A percentile compares a stretch with the other conserved stretches of the same genome.
Conservation (phyloP, 2,113 vertebrate genomes). For the Chamaea fasciata region DNA sequence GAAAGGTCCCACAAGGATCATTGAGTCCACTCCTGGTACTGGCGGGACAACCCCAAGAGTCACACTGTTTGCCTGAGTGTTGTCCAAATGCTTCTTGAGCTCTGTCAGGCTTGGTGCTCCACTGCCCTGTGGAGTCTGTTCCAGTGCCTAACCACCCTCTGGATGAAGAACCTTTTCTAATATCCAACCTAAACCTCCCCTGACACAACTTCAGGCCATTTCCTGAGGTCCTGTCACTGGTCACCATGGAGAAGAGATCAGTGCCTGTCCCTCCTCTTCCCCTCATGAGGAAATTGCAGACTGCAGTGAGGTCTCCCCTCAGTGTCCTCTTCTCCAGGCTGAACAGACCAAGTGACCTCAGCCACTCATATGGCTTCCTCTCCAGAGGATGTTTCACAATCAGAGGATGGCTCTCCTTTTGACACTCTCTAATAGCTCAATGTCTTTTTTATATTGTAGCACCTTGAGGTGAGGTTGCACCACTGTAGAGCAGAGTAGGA, state of each 20-base stretch:
- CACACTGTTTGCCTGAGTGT: rapidly evolving
- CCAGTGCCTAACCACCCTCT: rapidly evolving
- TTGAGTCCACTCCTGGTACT: not conserved
- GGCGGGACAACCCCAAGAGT: not conserved
- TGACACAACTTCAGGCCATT: not conserved
- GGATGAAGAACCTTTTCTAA: not conserved
- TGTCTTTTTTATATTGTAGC: not conserved
- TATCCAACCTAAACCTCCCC: not conserved
- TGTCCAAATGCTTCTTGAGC: not conserved
- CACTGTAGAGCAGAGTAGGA: not conserved
- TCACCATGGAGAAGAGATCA: not conserved
- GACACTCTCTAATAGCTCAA: not conserved
- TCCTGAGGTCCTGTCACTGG: rapidly evolving
- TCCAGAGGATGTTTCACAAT: not conserved
- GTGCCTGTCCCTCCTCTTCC: not conserved
- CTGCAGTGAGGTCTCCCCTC: not conserved
- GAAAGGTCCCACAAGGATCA: not conserved
- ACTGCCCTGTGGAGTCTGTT: not conserved
- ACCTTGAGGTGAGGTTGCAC: rapidly evolving
- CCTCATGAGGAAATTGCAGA: rapidly evolving
- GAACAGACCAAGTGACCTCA: not conserved
- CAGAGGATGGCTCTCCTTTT: not conserved
- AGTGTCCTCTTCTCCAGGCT: not conserved
- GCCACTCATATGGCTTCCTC: rapidly evolving
- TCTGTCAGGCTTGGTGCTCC: not conserved